Percentiles rank a stretch among this genome's conserved stretches.
phyloP scores from a whole-genome alignment of 2,797 vertebrate species.

The Sebastolobus altivelis region DNA sequence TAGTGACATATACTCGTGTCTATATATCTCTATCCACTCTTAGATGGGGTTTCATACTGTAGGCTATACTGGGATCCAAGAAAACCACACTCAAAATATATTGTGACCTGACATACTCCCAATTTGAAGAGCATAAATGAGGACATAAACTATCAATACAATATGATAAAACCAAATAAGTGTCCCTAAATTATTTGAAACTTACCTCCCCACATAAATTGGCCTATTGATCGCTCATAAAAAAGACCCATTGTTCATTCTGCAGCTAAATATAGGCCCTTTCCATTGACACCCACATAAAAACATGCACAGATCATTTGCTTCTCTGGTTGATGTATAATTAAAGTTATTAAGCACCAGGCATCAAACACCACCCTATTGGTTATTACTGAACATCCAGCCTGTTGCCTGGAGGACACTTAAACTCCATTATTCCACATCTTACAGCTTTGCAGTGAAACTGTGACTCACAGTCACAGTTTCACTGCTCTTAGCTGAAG shows the following conservation, averaged over 20 bases:
- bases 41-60: background rate
- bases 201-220: background rate
- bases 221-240: background rate
- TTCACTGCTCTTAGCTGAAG: background rate
- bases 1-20: background rate
- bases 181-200: background rate
- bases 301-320: background rate
- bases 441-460: background rate
- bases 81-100: background rate
- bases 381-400: background rate
- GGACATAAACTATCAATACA: background rate
- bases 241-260: background rate
- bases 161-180: background rate
- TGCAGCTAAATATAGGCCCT: slow-evolving; percentile 5
- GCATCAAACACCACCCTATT: background rate
- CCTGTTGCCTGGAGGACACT: slow-evolving; percentile 10
- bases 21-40: background rate
- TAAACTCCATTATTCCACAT: slow-evolving; percentile 11
- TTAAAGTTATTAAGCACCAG: slow-evolving; percentile 20
- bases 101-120: background rate
- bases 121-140: background rate
- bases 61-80: background rate
- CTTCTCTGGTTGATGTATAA: slow-evolving; percentile 6
- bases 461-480: background rate
- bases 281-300: slow-evolving; percentile 1